Evolutionary conservation across 2,797 vertebrate genomes (phyloP).

Genomic region (Helarctos malayanus): DNA sequence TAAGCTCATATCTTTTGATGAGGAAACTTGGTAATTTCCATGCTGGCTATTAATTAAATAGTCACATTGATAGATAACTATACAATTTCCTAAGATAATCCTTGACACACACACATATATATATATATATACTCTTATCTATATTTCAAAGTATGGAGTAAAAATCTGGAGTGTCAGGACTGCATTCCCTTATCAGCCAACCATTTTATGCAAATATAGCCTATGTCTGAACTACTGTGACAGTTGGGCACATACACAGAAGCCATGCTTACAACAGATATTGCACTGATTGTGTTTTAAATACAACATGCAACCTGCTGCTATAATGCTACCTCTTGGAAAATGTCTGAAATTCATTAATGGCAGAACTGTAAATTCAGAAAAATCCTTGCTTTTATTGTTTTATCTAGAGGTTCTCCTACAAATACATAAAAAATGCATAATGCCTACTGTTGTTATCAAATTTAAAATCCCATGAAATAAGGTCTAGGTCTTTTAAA

Average conservation of each 20-base stretch:
- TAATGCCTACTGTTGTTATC: background rate
- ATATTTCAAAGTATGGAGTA: slow-evolving; percentile 67
- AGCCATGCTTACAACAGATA: slow-evolving; percentile 57
- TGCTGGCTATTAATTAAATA: slow-evolving; percentile 36
- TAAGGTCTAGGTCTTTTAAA: slow-evolving; percentile 27
- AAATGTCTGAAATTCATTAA: slow-evolving; percentile 63
- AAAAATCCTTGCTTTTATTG: slow-evolving; percentile 45
- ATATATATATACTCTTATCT: slow-evolving; percentile 1
- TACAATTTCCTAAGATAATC: background rate
- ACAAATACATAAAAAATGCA: slow-evolving; percentile 1
- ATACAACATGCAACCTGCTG: background rate
- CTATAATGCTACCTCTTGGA: slow-evolving; percentile 22
- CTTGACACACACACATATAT: background rate
- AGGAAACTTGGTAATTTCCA: slow-evolving; percentile 62
- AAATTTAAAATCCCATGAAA: slow-evolving; percentile 45
- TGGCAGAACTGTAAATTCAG: slow-evolving; percentile 15
- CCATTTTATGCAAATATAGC: background rate
- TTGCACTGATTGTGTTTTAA: background rate
- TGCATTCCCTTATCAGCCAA: slow-evolving; percentile 60
- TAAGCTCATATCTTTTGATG: slow-evolving; percentile 44
- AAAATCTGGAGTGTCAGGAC: slow-evolving; percentile 44
- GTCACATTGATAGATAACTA: slow-evolving; percentile 36
- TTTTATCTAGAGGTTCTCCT: slow-evolving; percentile 14
- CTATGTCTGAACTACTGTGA: slow-evolving; percentile 31
- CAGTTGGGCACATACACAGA: slow-evolving; percentile 43